phyloP scores from a whole-genome alignment of 2,888 invertebrate genomes.

The Rapana venosa region DNA sequence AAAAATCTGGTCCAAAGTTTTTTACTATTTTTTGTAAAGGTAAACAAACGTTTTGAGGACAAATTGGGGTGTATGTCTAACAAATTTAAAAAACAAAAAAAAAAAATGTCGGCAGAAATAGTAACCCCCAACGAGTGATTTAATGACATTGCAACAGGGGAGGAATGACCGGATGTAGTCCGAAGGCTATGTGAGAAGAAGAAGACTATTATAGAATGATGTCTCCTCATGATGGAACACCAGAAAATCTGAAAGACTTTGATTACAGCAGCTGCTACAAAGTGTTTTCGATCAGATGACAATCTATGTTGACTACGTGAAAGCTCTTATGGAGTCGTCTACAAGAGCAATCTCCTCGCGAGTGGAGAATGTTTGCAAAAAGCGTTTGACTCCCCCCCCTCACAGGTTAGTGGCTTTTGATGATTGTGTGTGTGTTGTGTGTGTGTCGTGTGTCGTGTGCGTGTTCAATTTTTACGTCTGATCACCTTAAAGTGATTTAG shows the following conservation, averaged over 20 bases:
- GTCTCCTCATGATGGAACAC: constrained; percentile 56
- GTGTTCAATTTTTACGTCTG: too few species aligned
- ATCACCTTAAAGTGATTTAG: too few species aligned
- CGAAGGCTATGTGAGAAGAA: not conserved
- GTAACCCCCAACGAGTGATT: not conserved
- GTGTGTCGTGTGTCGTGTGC: too few species aligned
- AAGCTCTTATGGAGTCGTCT: constrained; percentile 87
- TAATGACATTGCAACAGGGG: not conserved
- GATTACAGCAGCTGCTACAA: constrained; percentile 84
- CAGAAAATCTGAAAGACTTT: constrained; percentile 68
- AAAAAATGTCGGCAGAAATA: not conserved
- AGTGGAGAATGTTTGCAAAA: constrained; percentile 97
- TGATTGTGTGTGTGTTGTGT: not conserved
- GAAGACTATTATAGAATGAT: constrained; percentile 47
- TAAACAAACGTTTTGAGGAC: not conserved
- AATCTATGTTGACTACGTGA: constrained; percentile 94
- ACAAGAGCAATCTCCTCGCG: constrained; percentile 91
- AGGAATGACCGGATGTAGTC: not conserved
- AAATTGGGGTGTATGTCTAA: not conserved
- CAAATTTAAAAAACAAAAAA: not conserved
- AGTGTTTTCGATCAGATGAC: constrained; percentile 87
- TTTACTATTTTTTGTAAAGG: not conserved
- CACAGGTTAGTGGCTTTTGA: constrained; percentile 83
- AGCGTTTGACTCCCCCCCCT: constrained; percentile 94
- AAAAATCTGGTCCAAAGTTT: not conserved